These are phyloP conservation scores for Andrena chrysosceles DNA, from an alignment of 2,888 invertebrate genomes.

Conservation along the genomic window DNA sequence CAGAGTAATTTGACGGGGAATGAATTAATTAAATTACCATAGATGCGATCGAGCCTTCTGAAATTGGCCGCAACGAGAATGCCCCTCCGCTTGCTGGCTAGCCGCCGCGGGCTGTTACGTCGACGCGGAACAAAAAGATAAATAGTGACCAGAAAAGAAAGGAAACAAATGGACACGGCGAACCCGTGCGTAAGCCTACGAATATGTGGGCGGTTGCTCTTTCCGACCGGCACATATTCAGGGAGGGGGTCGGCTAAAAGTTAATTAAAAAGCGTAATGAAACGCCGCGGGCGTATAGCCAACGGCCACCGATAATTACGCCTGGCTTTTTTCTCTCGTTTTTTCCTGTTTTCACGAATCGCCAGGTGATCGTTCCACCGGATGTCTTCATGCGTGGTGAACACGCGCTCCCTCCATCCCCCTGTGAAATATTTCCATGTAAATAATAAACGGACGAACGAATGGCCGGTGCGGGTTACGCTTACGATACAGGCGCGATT, in stretches of 20 bases:
- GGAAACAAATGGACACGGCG: constrained; percentile 46
- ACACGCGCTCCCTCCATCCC: neutral
- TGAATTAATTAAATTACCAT: constrained; percentile 49
- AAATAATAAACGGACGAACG: constrained; percentile 54
- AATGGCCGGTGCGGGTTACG: neutral
- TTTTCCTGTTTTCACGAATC: constrained; percentile 26
- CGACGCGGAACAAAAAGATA: constrained; percentile 23
- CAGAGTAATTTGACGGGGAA: constrained; percentile 23
- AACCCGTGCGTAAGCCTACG: constrained; percentile 48
- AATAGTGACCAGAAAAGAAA: constrained; percentile 46
- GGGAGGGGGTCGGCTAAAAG: constrained; percentile 37
- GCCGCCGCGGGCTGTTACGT: neutral
- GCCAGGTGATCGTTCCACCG: constrained; percentile 45
- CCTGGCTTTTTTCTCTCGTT: constrained; percentile 17
- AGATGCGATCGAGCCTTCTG: constrained; percentile 24
- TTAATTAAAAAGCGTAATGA: constrained; percentile 68
- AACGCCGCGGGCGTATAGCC: constrained; percentile 52
- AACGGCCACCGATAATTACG: constrained; percentile 49
- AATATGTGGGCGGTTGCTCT: constrained; percentile 47
- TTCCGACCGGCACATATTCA: constrained; percentile 40
- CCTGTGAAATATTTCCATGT: constrained; percentile 25
- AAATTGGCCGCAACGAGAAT: constrained; percentile 46
- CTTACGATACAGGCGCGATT: constrained; percentile 3
- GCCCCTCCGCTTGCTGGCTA: neutral
- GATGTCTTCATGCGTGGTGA: constrained; percentile 42